Evolutionary conservation across 1,140 invertebrate genomes (phyloP), one percentile per base, ranked within the genome.

Genomic region (Calephelis nemesis): DNA sequence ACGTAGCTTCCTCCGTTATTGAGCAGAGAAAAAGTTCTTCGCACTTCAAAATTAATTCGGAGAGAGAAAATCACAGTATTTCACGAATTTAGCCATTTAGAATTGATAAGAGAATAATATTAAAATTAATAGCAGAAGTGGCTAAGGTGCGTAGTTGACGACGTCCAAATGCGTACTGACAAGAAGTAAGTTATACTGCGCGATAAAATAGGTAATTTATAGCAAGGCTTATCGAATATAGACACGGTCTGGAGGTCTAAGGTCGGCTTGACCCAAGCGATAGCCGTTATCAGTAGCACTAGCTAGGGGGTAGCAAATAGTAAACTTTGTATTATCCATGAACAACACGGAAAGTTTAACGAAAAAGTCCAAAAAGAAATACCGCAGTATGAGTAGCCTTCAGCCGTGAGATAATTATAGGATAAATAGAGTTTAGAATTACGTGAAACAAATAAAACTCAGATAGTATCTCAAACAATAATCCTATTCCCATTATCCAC

Each of bases 71-170:
- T 84, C 85, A 87, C 86, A 72, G 77, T 75, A 76, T 64, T 87
- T 79, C 50, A 83, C 76, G 69, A 86, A 90, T 72, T 90, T 90
- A 88, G 85, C 88, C 87, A 91, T 91, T 60, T 80, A 83, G 80
- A 80, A 68, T 52, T 67, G 48, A 69, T 52, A 67, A 58, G 47
- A 69, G 13, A 50, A 69, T 64, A 63, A 69, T 15, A 60, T 67
- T 47, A 42, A 73, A 63, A 71, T 50, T 30, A 45, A 49, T 52
- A 47, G 30, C 48, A 65, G 69, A 62, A 62, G 7, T 9, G 42
- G 4, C 42, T 45, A 48, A 74, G 60, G 79, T 76, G 74, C 63
- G 67, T 65, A 69, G 71, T 11, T 48, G 30, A 64, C 47, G 66
- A 62, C 10, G 47, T 54, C 62, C 65, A 48, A 72, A 42, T 65